A percentile compares a stretch with the other conserved stretches of the same genome.
Conservation (phyloP, 2,797 vertebrate genomes). For the Pipistrellus pipistrellus region DNA sequence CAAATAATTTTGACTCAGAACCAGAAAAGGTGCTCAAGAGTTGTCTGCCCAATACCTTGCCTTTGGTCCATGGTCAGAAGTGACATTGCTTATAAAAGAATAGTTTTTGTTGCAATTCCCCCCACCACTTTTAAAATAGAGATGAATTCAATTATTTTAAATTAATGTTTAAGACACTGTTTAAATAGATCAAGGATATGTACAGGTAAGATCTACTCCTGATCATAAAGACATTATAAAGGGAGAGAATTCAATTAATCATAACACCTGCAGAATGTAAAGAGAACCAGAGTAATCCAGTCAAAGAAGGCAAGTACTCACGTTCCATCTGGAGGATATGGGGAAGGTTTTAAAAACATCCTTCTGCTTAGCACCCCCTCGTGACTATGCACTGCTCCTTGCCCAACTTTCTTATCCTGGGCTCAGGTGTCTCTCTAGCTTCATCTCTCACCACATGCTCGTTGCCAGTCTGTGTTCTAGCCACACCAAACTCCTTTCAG, state of each 20-base stretch:
- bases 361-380: neutral
- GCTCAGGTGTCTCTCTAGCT: neutral
- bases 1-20: constrained; percentile 52
- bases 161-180: constrained; percentile 15
- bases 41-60: neutral
- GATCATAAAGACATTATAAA: constrained; percentile 55
- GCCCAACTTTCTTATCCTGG: neutral
- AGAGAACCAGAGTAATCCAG: constrained; percentile 12
- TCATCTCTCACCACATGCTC: neutral
- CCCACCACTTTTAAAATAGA: constrained; percentile 48
- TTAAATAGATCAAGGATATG: neutral
- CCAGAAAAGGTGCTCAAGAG: constrained; percentile 21
- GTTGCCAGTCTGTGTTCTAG: neutral
- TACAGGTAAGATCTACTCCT: constrained; percentile 28
- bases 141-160: constrained; percentile 33
- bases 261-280: neutral
- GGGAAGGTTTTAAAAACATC: constrained; percentile 36
- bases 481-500: neutral
- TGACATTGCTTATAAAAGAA: constrained; percentile 39
- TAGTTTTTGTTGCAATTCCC: constrained; percentile 23
- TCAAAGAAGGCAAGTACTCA: neutral
- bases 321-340: neutral
- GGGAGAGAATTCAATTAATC: constrained; percentile 14
- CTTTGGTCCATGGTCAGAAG: constrained; percentile 37
- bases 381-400: neutral